Conservation (phyloP, 2,797 vertebrate species). For the Rhabdomys pumilio region DNA sequence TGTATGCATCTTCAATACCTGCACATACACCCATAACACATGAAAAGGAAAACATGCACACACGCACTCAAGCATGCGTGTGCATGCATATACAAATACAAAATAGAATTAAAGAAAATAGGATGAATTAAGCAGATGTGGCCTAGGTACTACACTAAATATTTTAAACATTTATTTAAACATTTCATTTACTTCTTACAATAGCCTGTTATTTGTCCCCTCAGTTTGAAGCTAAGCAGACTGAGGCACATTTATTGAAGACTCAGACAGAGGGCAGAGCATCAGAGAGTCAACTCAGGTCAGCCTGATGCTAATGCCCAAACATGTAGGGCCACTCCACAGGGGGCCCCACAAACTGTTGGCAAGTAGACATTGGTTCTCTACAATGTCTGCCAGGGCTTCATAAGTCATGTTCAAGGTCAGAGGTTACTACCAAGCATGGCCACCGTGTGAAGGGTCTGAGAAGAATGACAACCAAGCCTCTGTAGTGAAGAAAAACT, state of each 20-base stretch:
- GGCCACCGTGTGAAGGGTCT: neutral
- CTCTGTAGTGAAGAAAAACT: neutral
- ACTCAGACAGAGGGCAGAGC: neutral
- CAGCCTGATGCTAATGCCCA: neutral
- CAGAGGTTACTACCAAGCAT: neutral
- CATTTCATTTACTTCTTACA: neutral
- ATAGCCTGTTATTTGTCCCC: neutral
- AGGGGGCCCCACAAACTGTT: neutral
- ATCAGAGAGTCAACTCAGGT: neutral
- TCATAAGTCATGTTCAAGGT: neutral
- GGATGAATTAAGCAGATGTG: neutral
- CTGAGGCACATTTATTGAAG: neutral
- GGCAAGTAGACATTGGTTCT: neutral
- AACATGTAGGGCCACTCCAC: neutral
- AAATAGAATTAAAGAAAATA: neutral
- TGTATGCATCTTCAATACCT: no score
- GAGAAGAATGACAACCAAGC: neutral
- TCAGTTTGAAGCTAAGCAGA: slow-evolving; percentile 32
- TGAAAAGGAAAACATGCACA: neutral
- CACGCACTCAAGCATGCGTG: no score
- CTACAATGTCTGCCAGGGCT: neutral
- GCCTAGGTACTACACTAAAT: neutral
- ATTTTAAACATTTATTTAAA: neutral
- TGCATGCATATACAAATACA: neutral
- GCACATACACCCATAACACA: neutral